These are phyloP conservation scores for Amblyteles armatorius DNA, from an alignment of 2,888 invertebrate genomes.

Conservation along the genomic window DNA sequence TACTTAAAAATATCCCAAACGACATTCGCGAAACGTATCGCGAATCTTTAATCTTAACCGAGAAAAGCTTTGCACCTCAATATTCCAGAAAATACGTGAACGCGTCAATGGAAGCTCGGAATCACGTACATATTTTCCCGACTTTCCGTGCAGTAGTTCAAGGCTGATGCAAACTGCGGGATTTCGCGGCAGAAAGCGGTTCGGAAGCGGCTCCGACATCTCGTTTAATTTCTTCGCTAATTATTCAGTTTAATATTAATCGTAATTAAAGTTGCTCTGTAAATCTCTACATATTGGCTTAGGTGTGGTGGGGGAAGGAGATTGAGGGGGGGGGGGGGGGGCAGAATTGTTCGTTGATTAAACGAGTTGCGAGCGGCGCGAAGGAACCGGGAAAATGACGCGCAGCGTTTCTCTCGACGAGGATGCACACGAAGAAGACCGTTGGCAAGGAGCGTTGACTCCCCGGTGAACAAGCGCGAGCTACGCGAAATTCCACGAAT, in stretches of 20 bases:
- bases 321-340: background rate
- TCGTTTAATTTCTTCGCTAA: background rate
- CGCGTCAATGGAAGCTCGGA: no score
- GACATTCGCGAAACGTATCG: no score
- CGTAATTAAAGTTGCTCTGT: background rate
- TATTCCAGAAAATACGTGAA: no score
- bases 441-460: slow-evolving; percentile 72
- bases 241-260: background rate
- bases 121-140: background rate
- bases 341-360: background rate
- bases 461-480: slow-evolving; percentile 63
- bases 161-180: background rate
- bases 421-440: background rate
- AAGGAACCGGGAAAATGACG: background rate
- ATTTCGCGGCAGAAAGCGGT: background rate
- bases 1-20: no score
- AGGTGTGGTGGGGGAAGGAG: background rate
- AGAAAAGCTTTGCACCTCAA: no score
- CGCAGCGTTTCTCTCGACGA: background rate
- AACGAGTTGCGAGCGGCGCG: background rate
- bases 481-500: slow-evolving; percentile 77
- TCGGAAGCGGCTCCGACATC: background rate
- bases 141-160: background rate
- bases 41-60: no score
- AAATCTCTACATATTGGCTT: background rate